phyloP scores from a whole-genome alignment of 2,113 vertebrate genomes.

The Coracopsis vasa region DNA sequence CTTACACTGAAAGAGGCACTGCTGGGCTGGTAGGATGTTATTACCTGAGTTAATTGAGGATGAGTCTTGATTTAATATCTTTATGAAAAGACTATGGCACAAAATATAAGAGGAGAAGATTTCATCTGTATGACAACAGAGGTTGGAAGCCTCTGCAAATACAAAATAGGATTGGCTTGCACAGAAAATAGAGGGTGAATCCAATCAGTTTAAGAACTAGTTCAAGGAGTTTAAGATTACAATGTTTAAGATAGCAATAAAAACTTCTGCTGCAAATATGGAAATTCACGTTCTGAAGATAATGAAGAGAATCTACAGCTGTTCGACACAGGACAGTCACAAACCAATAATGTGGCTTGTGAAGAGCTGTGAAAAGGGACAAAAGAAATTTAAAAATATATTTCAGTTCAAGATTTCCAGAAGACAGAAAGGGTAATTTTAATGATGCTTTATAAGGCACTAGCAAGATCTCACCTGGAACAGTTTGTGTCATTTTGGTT shows the following conservation, averaged over 20 bases:
- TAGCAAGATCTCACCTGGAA: neutral
- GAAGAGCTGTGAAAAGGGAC: neutral
- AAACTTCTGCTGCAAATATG: neutral
- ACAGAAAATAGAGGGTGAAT: neutral
- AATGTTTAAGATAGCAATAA: neutral
- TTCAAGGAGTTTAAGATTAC: neutral
- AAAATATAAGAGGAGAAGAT: neutral
- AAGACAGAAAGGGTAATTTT: neutral
- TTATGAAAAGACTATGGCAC: neutral
- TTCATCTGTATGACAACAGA: neutral
- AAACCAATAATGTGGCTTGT: neutral
- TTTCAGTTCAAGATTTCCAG: neutral
- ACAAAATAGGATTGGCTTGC: neutral
- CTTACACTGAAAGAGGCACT: neutral
- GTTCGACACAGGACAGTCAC: neutral
- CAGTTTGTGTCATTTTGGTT: neutral
- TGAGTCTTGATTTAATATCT: neutral
- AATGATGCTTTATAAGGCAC: neutral
- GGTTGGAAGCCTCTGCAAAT: neutral
- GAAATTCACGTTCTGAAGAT: neutral
- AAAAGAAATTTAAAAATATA: neutral
- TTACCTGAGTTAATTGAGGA: slow-evolving; percentile 14
- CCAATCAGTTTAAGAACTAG: neutral
- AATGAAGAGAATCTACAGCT: neutral
- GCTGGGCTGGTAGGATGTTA: neutral